Percentiles rank a stretch among this genome's conserved stretches.
Evolutionary conservation across 2,888 invertebrate species (phyloP).

Genomic region (Rhagium mordax): DNA sequence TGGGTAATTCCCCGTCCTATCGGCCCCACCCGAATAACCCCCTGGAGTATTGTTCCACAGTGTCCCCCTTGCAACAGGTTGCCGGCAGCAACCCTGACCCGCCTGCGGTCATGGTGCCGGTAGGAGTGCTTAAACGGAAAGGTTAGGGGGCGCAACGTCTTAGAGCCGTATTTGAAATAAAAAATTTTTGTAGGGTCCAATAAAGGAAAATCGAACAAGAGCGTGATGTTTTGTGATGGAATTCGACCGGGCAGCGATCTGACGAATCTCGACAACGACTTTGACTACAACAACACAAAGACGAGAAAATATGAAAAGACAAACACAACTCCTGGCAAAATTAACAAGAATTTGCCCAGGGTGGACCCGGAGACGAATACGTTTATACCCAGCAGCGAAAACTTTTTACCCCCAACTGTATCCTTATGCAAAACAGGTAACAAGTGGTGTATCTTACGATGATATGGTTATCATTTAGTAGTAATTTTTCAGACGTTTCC

Average conservation of each 20-base stretch:
- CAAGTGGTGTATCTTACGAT: background rate
- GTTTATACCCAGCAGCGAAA: constrained; percentile 73
- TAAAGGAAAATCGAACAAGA: constrained; percentile 76
- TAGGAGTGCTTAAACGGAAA: constrained; percentile 85
- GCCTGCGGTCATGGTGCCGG: constrained; percentile 88
- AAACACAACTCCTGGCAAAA: constrained; percentile 41
- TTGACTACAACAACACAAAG: constrained; percentile 62
- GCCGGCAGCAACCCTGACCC: constrained; percentile 69
- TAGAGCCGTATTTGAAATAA: background rate
- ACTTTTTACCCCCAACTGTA: constrained; percentile 74
- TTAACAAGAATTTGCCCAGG: constrained; percentile 65
- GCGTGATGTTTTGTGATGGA: constrained; percentile 92
- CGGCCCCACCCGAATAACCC: constrained; percentile 89
- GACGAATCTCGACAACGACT: constrained; percentile 82
- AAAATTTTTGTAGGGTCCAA: constrained; percentile 66
- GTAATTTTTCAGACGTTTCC: constrained; percentile 69
- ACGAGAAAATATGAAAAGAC: constrained; percentile 47
- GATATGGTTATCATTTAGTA: background rate
- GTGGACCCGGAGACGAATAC: constrained; percentile 73
- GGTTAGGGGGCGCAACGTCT: constrained; percentile 65
- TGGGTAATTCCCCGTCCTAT: constrained; percentile 64
- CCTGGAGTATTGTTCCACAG: constrained; percentile 88
- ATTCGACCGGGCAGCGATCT: constrained; percentile 90
- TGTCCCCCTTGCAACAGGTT: constrained; percentile 85
- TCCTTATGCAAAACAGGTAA: constrained; percentile 72